Evolutionary conservation across 2,797 vertebrate species (phyloP).

Genomic region (Stomatorhinus walkeri): DNA sequence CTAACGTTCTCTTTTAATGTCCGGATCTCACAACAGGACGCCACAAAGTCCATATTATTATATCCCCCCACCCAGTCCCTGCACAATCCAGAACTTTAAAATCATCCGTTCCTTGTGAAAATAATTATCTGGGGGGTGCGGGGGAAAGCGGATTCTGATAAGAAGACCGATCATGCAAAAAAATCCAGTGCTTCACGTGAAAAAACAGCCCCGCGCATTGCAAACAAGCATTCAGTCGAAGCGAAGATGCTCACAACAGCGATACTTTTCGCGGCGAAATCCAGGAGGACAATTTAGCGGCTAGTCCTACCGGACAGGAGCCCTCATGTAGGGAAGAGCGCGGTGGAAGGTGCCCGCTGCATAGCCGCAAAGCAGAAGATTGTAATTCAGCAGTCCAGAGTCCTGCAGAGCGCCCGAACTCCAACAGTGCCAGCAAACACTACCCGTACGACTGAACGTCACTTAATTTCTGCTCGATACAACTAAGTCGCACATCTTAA

Average conservation of each 20-base stretch:
- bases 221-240: too few species aligned
- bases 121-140: background rate
- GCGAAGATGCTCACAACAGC: background rate
- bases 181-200: background rate
- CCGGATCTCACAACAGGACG: background rate
- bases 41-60: background rate
- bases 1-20: background rate
- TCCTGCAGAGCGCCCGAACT: constrained; percentile 38
- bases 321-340: constrained; percentile 41
- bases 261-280: background rate
- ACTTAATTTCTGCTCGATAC: background rate
- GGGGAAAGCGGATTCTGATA: background rate
- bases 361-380: constrained; percentile 43
- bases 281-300: background rate
- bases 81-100: background rate
- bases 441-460: background rate
- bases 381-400: constrained; percentile 5
- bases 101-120: background rate
- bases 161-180: background rate
- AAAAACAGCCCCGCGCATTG: background rate
- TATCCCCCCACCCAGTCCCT: background rate
- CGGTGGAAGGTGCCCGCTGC: constrained; percentile 48
- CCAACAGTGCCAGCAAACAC: constrained; percentile 22
- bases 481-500: background rate
- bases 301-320: background rate